Conservation (phyloP, 2,888 invertebrate species). For the Resseliella maxima region DNA sequence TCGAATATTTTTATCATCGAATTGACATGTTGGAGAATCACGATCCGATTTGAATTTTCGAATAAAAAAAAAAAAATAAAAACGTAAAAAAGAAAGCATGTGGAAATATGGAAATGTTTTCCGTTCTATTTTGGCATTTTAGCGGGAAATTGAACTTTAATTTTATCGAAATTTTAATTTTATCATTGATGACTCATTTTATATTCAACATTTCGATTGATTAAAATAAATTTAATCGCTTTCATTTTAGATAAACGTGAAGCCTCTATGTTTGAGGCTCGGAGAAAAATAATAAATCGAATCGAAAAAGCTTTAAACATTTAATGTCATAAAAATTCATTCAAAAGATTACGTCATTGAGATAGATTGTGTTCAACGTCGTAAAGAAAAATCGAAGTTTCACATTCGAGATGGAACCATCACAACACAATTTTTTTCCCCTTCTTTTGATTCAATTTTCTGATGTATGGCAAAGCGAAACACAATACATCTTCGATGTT, state of each 20-base stretch:
- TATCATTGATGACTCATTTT: neutral
- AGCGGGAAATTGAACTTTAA: neutral
- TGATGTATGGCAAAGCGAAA: neutral
- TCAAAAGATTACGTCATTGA: neutral
- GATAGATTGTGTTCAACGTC: neutral
- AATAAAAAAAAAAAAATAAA: neutral
- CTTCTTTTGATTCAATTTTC: neutral
- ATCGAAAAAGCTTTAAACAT: neutral
- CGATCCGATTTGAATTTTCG: neutral
- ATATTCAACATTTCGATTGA: neutral
- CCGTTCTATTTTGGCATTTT: neutral
- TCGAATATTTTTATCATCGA: neutral
- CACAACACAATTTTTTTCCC: neutral
- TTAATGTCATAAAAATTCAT: neutral
- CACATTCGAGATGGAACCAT: neutral
- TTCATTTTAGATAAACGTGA: neutral
- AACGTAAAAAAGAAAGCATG: neutral
- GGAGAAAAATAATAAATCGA: too few relatives aligned
- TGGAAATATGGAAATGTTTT: slow-evolving; percentile 7
- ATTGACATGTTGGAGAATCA: neutral
- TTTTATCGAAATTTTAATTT: too few relatives aligned
- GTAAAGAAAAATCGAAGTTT: neutral
- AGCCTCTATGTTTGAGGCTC: neutral
- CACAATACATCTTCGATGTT: neutral
- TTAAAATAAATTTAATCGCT: slow-evolving; percentile 24